Base-by-base conservation (phyloP, 64 coral and sea anemone species). In the Porites lutea region DNA sequence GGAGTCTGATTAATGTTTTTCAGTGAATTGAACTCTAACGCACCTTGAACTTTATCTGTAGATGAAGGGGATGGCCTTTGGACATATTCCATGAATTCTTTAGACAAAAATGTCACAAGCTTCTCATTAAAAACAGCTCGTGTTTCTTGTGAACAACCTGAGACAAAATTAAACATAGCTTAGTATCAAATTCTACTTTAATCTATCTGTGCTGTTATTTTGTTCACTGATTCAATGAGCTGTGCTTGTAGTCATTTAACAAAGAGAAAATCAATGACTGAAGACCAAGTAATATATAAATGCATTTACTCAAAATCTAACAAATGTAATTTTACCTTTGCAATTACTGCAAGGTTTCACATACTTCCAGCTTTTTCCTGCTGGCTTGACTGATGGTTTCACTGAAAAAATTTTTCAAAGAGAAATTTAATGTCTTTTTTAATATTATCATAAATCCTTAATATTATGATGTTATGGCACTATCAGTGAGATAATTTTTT, bases 101-200 rank as follows among this genome's bases (percentile, higher is more conserved):
- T 82, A n/a, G 59, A 89, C 13, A 96, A 71, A 52, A 96, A 72
- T 18, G 77, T 71, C 13, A 96, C 76, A 22, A 96, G 91, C 52
- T 87, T 93, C 50, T 63, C 74, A 57, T 93, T 96, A 72, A 93
- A 96, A 59, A 19, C 22, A 21, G 68, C 59, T 6, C 95, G 95
- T 5, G 87, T 82, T 6, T 96, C 82, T 78, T 78, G 81, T 90
- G 95, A 88, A 65, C 95, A 96, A 69, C 95, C 95, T 96, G 81
- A 67, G 85, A 75, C 63, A 67, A 8, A 77, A 65, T 57, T 12
- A 57, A 37, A 37, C 12, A 57, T 6, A 7, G 12, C 7, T 57
- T 57, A 9, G 54, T 57, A 9, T 57, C 12, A 57, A 57, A 37
- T 37, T 37, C 27, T 37, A 37, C 27, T 0, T 37, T 37, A 37